phyloP scores from a whole-genome alignment of 92 coral and sea anemone genomes.

The Paragorgia papillata region DNA sequence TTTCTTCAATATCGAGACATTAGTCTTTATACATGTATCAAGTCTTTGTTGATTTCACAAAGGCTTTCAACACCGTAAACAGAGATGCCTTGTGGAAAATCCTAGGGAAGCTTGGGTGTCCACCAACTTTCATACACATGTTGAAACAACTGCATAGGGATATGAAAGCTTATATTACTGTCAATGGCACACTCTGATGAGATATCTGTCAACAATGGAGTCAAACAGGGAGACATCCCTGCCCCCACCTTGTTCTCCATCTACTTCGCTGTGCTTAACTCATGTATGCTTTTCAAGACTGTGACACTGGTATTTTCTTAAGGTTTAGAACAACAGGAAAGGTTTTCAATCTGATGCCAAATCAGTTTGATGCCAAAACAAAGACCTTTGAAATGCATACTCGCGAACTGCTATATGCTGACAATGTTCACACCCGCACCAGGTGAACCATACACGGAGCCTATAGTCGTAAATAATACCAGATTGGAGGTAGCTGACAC shows the following conservation, averaged over 20 bases:
- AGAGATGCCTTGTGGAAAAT: conserved; percentile 21
- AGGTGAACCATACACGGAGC: conserved; percentile 20
- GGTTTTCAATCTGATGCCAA: conserved; percentile 25
- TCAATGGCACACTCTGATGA: conserved; percentile 4
- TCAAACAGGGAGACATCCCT: conserved; percentile 36
- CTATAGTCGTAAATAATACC: conserved; percentile 28
- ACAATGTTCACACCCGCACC: conserved; percentile 28
- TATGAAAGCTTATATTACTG: conserved; percentile 3
- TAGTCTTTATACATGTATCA: too few relatives aligned
- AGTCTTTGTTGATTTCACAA: background rate
- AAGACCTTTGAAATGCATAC: conserved; percentile 6
- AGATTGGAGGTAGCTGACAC: conserved; percentile 35
- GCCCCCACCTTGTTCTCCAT: conserved; percentile 30
- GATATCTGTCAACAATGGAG: conserved; percentile 32
- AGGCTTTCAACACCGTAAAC: conserved; percentile 18
- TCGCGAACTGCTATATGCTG: conserved; percentile 32
- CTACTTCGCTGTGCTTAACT: conserved; percentile 18
- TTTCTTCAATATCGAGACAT: too few relatives aligned
- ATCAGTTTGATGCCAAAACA: background rate
- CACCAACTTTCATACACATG: conserved; percentile 17
- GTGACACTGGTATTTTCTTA: conserved; percentile 20
- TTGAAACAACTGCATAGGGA: conserved; percentile 20
- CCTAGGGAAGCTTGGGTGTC: conserved; percentile 15
- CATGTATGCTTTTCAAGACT: conserved; percentile 42
- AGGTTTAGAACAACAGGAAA: conserved; percentile 36